Evolutionary conservation across 2,797 vertebrate species (phyloP).

Genomic region (Gorsachius magnificus): DNA sequence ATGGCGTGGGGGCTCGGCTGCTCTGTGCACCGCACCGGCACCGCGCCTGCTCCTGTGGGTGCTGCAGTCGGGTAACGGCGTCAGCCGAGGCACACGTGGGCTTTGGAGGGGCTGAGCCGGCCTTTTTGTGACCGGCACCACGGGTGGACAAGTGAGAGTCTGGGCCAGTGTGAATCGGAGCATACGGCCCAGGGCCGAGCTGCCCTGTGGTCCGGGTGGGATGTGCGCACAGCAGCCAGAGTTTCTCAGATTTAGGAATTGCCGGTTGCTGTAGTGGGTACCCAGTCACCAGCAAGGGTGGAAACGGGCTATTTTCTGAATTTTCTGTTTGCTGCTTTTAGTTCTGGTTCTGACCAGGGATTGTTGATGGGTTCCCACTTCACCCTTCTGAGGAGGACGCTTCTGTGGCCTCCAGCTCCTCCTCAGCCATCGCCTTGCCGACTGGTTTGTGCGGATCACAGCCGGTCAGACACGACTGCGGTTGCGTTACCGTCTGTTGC

Average conservation of each 20-base stretch:
- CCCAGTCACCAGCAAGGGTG: background rate
- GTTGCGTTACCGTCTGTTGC: background rate
- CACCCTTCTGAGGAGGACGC: background rate
- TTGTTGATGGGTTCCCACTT: background rate
- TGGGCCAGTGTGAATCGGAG: background rate
- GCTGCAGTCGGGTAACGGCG: background rate
- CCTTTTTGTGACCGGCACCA: accelerated
- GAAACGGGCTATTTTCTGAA: background rate
- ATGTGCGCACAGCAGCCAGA: background rate
- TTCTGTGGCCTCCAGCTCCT: background rate
- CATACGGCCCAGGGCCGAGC: accelerated
- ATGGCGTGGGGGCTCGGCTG: accelerated
- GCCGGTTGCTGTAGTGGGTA: background rate
- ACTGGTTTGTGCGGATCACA: background rate
- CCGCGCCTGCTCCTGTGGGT: accelerated
- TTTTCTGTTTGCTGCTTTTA: background rate
- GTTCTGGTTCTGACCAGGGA: background rate
- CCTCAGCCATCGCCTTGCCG: background rate
- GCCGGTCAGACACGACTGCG: background rate
- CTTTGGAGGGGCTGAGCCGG: background rate
- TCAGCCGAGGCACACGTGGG: too few relatives aligned
- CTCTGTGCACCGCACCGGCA: accelerated
- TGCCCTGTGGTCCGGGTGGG: accelerated
- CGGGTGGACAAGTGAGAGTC: background rate
- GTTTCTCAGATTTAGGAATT: background rate